Base-by-base conservation (phyloP, 2,888 invertebrate species). In the Sinodicranocentrus sp. region DNA sequence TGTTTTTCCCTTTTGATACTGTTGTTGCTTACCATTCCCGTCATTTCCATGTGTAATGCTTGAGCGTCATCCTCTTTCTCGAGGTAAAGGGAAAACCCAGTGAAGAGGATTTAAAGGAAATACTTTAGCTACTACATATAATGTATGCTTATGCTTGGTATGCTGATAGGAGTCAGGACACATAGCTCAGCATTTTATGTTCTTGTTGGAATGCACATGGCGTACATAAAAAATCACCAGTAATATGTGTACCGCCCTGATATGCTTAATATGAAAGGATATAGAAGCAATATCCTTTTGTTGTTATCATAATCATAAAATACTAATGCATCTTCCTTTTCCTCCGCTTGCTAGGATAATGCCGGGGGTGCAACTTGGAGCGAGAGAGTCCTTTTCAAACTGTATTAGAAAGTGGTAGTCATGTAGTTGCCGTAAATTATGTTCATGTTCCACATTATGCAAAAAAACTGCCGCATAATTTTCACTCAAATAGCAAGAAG, bases 391-490 rank as follows among this genome's bases (percentile, higher is more conserved):
- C 33, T 33, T 17, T 54, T 17, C 2, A 59, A 59, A 23, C 3
- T 54, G 33, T 26, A 71, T 28, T 63, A 33, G 63, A 8, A 57
- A 61, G 26, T 54, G n/a, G 28, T 63, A 70, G 78, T 61, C 70
- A 59, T 61, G 78, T 19, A 26, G 44, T 54, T 59, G 68, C 54
- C 78, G 59, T 78, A 78, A 78, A 78, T 78, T 59, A 70, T 78
- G 13, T 70, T 68, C 61, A 57, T 78, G 70, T 43, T 70, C 15
- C 44, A 70, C 54, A 61, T 59, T 70, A 70, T 78, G 78, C 78
- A 78, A 78, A 77, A n/a, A 33, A 68, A 68, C 25, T 59, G 33
- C 54, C 39, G 78, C 70, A 70, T 78, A 78, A 78, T 78, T 70
- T 67, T 70, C 70, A 48, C 70, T 48, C 15, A 28, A 61, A 17